These are phyloP conservation scores for Melierax canorus DNA, from an alignment of 2,113 vertebrate genomes.

Conservation along the genomic window DNA sequence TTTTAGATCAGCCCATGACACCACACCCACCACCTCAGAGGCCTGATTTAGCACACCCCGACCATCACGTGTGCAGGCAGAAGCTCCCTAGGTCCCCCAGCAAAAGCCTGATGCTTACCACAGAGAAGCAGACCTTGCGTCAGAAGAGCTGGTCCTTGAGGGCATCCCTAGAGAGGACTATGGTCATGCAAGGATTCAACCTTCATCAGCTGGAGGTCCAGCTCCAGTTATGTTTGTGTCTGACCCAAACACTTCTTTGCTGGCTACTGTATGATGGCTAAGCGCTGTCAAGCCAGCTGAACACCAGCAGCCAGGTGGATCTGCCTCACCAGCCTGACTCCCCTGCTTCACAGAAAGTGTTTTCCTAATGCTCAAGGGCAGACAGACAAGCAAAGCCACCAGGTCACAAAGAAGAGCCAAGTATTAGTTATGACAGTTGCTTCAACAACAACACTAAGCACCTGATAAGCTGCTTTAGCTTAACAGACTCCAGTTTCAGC, in stretches of 20 bases:
- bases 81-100: not conserved
- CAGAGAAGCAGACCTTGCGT: accelerated
- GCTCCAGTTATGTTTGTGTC: not conserved
- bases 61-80: accelerated
- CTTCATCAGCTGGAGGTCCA: not conserved
- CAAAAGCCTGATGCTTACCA: accelerated
- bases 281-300: not conserved
- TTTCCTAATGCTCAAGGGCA: not conserved
- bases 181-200: not conserved
- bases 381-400: not conserved
- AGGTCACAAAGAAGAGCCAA: not conserved
- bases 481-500: not conserved
- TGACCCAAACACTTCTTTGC: not conserved
- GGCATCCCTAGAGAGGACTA: not conserved
- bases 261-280: accelerated
- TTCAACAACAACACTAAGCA: not conserved
- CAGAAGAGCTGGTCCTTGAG: not conserved
- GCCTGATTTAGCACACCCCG: accelerated
- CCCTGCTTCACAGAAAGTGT: not conserved
- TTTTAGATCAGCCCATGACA: not conserved
- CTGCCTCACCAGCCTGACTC: not conserved
- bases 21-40: not conserved
- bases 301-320: accelerated
- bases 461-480: constrained; percentile 8
- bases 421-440: not conserved